Base-by-base conservation (phyloP, 2,797 vertebrate genomes). In the Danionella dracula region DNA sequence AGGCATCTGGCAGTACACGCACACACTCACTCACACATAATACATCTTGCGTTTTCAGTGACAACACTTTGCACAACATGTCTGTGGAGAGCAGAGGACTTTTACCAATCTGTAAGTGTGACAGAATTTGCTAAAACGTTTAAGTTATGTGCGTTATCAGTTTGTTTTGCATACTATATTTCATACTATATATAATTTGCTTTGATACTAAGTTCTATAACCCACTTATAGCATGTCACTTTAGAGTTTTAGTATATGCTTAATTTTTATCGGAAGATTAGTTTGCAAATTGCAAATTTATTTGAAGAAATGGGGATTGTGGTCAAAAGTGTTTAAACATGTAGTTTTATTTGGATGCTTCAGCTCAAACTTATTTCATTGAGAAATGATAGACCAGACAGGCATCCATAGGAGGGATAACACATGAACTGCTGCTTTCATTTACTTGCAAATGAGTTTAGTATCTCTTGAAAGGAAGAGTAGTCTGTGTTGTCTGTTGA, bases 21-120 rank as follows among this genome's bases (percentile, higher is more conserved):
- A 57, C 72, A 81, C 80, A 84, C 81, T 77, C 81, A 77, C 74
- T 66, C 80, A 85, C 81, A 76, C 79, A 78, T 74, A 62, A 79
- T 40, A 15, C 21, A 57, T 59, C 71, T 62, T 59, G 73, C 78
- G 80, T 77, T 75, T 87, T 84, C 77, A 83, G 66, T 77, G 64
- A 79, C 44, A 53, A 72, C 72, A 71, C 78, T 81, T 81, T 67
- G 75, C 60, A 63, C 78, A 83, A 75, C 78, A 86, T 91, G 90
- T 90, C 81, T 72, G 85, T 90, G 89, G 92, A 91, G 86, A 91
- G 86, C 65, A 88, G 82, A 59, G 89, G 91, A 85, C 76, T 90
- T 90, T 89, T 89, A 77, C 81, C 87, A 80, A 86, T 92, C 72
- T 90, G 93, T 93, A 90, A 95, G 93, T 94, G 66, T 21, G 35